Percentiles rank a stretch among this genome's conserved stretches.
These are phyloP conservation scores for Nomada hirtipes DNA, from an alignment of 2,888 invertebrate genomes.

Conservation along the genomic window DNA sequence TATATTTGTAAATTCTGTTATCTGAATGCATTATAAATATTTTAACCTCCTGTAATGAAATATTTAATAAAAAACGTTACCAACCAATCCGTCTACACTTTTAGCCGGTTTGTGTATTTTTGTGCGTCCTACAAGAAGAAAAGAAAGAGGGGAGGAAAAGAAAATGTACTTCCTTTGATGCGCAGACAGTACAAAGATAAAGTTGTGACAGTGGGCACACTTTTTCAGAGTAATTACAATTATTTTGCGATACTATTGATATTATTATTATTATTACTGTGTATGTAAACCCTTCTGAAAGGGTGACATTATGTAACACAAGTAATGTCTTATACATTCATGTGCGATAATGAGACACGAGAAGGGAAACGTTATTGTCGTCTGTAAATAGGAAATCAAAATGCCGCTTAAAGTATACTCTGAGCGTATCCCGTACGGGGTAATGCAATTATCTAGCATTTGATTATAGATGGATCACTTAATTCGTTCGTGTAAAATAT, in stretches of 20 bases:
- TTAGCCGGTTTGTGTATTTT: constrained; percentile 22
- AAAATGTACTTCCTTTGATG: not conserved
- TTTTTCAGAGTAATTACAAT: constrained; percentile 8
- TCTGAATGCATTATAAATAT: constrained; percentile 83
- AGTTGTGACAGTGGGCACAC: not conserved
- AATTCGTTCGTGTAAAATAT: constrained; percentile 13
- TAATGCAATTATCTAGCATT: constrained; percentile 12
- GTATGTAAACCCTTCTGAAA: constrained; percentile 1
- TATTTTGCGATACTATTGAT: constrained; percentile 16
- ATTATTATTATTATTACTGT: not conserved
- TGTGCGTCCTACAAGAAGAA: not conserved
- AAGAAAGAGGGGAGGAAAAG: too few species aligned
- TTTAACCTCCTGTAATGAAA: constrained; percentile 84
- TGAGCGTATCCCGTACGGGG: not conserved
- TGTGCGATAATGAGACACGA: not conserved
- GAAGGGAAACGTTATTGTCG: not conserved
- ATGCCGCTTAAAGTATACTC: not conserved
- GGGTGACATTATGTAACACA: constrained; percentile 12
- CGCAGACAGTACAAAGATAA: constrained; percentile 22
- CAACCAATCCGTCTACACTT: constrained; percentile 73
- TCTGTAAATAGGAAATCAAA: constrained; percentile 15
- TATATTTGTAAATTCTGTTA: constrained; percentile 84
- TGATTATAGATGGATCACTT: constrained; percentile 2
- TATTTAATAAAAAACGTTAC: constrained; percentile 83
- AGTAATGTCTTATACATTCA: not conserved